phyloP scores from a whole-genome alignment of 2,888 invertebrate species.

The Tetanocera ferruginea region DNA sequence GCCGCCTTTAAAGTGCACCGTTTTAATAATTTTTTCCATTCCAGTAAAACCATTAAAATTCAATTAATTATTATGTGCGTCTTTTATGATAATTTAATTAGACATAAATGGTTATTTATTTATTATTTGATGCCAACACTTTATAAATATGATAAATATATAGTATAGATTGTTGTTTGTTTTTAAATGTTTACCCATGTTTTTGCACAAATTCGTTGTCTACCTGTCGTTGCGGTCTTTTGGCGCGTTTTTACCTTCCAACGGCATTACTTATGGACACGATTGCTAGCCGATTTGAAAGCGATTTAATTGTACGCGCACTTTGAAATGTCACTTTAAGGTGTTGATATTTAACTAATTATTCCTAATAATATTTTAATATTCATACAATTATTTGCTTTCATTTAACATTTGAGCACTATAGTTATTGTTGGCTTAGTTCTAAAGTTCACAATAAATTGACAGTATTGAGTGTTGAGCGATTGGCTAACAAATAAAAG shows the following conservation, averaged over 20 bases:
- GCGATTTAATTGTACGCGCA: no score
- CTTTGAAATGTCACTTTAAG: no score
- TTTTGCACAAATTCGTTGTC: background rate
- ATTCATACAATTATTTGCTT: background rate
- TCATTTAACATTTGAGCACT: background rate
- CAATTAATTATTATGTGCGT: background rate
- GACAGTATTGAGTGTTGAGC: conserved; percentile 46
- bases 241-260: no score
- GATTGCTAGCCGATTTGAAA: no score
- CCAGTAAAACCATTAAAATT: background rate
- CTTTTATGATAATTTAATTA: background rate
- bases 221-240: background rate
- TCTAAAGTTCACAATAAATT: background rate
- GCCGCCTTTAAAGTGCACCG: background rate
- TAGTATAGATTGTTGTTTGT: background rate
- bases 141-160: background rate
- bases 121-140: background rate
- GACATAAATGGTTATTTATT: no score
- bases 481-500: conserved; percentile 50
- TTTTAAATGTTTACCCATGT: conserved; percentile 33
- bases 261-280: no score
- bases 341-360: background rate
- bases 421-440: background rate
- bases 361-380: background rate
- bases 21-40: background rate